phyloP scores from a whole-genome alignment of 2,797 vertebrate genomes.

The Podarcis lilfordi region DNA sequence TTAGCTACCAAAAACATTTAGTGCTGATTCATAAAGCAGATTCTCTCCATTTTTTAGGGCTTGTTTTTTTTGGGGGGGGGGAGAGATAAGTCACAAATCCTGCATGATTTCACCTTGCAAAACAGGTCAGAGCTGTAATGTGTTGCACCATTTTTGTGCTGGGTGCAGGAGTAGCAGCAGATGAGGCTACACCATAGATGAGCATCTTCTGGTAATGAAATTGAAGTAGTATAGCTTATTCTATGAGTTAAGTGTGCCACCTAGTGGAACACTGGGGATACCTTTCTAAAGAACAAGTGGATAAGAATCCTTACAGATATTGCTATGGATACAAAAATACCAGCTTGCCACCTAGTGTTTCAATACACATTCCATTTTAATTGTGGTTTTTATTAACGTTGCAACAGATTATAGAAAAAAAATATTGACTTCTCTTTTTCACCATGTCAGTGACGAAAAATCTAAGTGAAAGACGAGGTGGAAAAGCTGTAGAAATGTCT shows the following conservation, averaged over 20 bases:
- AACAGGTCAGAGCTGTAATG: not conserved
- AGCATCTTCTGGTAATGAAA: not conserved
- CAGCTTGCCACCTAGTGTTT: not conserved
- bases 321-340: not conserved
- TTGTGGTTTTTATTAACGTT: not conserved
- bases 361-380: not conserved
- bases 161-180: not conserved
- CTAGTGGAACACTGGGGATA: slow-evolving; percentile 49
- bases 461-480: slow-evolving; percentile 88
- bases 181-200: not conserved
- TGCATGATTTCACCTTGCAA: not conserved
- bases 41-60: not conserved
- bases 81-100: not conserved
- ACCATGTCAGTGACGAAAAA: slow-evolving; percentile 89
- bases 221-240: not conserved
- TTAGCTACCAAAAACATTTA: not conserved
- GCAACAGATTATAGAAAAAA: not conserved
- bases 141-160: not conserved
- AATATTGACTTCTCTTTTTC: slow-evolving; percentile 42
- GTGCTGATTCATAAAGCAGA: not conserved
- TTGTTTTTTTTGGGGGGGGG: not conserved
- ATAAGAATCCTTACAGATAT: not conserved
- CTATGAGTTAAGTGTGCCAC: slow-evolving; percentile 63
- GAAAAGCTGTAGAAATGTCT: slow-evolving; percentile 90
- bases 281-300: not conserved